A percentile compares a stretch with the other conserved stretches of the same genome.
Evolutionary conservation across 1,140 invertebrate genomes (phyloP).

Genomic region (Tetramorium parvispinum): DNA sequence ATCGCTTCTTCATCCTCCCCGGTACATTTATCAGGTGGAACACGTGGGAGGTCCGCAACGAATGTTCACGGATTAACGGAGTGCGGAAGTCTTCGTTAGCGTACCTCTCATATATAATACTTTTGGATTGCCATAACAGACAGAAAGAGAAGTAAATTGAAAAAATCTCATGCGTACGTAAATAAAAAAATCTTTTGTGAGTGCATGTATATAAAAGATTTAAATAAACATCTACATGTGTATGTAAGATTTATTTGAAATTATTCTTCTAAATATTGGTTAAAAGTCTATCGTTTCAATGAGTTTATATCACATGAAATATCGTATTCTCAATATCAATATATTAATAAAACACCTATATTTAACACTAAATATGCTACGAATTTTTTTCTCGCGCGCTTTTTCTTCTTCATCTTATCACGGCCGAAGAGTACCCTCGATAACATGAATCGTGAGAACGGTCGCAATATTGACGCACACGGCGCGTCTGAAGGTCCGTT

Average conservation of each 20-base stretch:
- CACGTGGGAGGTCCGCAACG: slow-evolving; percentile 51
- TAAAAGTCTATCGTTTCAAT: not conserved
- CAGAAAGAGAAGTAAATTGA: not conserved
- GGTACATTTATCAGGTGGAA: slow-evolving; percentile 49
- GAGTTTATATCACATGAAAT: not conserved
- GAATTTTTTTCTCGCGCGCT: slow-evolving; percentile 21
- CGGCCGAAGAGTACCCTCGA: not conserved
- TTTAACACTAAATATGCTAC: no score
- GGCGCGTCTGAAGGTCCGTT: not conserved
- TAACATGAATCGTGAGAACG: slow-evolving; percentile 21
- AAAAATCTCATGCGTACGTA: not conserved
- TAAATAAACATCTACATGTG: not conserved
- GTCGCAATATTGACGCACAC: not conserved
- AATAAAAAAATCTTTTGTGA: not conserved
- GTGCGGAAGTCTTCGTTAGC: slow-evolving; percentile 23
- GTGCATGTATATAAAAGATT: no score
- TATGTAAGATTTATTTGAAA: not conserved
- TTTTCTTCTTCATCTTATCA: slow-evolving; percentile 30
- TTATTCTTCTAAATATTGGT: not conserved
- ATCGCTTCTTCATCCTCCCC: slow-evolving; percentile 46
- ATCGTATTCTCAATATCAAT: not conserved
- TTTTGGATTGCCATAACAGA: not conserved
- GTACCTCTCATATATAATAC: slow-evolving; percentile 29
- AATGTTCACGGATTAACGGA: slow-evolving; percentile 37
- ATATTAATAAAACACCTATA: not conserved